phyloP scores from a whole-genome alignment of 2,113 vertebrate genomes.

The Pimephales promelas region DNA sequence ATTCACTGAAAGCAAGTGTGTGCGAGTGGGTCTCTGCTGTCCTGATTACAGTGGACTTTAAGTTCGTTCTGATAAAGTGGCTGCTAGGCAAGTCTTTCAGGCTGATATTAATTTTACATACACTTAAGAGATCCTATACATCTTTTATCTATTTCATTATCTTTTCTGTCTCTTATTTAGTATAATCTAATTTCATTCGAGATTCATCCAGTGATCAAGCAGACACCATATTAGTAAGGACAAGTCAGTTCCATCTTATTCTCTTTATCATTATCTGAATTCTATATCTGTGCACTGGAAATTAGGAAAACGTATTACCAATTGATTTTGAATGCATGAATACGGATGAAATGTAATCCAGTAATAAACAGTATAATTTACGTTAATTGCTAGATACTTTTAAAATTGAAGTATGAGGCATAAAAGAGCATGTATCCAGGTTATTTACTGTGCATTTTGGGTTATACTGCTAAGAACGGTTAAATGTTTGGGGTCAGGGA shows the following conservation, averaged over 20 bases:
- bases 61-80: constrained; percentile 52
- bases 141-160: constrained; percentile 73
- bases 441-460: not conserved
- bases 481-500: not conserved
- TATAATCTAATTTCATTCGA: constrained; percentile 60
- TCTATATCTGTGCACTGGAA: not conserved
- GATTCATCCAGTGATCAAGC: constrained; percentile 34
- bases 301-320: not conserved
- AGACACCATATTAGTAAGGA: constrained; percentile 17
- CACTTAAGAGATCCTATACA: constrained; percentile 65
- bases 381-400: not conserved
- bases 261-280: constrained; percentile 23
- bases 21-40: not conserved
- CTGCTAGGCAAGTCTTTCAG: constrained; percentile 65
- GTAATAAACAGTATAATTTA: not conserved
- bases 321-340: not conserved
- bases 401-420: not conserved
- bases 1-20: not conserved
- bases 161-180: constrained; percentile 65
- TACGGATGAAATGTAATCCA: not conserved
- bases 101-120: constrained; percentile 71
- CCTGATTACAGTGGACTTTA: constrained; percentile 37
- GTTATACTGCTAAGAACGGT: not conserved
- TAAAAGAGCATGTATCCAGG: not conserved
- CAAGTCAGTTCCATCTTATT: constrained; percentile 13